phyloP scores from a whole-genome alignment of 2,113 vertebrate species.

The Apodemus speciosus region DNA sequence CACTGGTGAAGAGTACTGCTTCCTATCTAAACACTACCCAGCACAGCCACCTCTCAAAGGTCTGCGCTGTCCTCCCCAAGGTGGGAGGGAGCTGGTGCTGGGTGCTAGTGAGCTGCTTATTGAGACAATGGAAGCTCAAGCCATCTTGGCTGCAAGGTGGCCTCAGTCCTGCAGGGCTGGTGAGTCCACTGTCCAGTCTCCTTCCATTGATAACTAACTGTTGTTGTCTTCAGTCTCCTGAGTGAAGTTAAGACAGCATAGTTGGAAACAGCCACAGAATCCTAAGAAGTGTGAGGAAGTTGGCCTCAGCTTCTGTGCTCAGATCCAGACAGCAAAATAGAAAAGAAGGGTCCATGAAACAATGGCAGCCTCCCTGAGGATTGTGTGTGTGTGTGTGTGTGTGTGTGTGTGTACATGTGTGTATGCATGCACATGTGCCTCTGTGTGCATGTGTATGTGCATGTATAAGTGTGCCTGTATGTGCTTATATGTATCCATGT shows the following conservation, averaged over 20 bases:
- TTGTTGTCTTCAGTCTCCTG: constrained; percentile 12
- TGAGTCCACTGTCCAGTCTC: neutral
- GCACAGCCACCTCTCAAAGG: neutral
- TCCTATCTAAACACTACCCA: neutral
- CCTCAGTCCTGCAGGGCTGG: constrained; percentile 3
- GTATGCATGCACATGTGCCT: no score
- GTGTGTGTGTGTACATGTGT: neutral
- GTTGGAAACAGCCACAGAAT: neutral
- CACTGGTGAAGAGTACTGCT: neutral
- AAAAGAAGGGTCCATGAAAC: neutral
- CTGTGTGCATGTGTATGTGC: neutral
- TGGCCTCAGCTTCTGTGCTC: neutral
- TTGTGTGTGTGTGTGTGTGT: neutral
- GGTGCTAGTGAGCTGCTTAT: neutral
- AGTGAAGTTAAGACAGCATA: neutral
- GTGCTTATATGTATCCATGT: neutral
- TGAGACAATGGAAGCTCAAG: neutral
- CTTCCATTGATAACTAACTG: neutral
- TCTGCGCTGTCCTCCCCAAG: neutral
- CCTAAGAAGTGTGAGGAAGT: constrained; percentile 10
- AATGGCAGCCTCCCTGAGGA: constrained; percentile 6
- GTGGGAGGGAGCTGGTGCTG: neutral
- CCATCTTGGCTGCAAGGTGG: neutral
- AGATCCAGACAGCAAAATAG: neutral
- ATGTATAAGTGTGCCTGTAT: no score